phyloP scores from a whole-genome alignment of 1,140 invertebrate species.

The Trinorchestia longiramus region DNA sequence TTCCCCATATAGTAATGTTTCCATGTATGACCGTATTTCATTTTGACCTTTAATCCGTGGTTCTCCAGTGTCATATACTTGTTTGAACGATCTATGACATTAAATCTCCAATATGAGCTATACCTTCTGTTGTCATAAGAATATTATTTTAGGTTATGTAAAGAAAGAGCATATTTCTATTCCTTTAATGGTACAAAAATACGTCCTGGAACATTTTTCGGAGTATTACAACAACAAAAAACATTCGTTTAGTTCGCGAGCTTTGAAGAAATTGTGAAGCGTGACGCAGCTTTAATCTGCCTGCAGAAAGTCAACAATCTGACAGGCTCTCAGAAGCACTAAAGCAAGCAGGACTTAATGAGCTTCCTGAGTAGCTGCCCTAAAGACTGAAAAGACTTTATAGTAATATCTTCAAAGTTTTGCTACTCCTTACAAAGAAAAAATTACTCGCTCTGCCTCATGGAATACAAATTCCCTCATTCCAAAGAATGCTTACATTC shows the following conservation, averaged over 20 bases:
- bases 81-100: too few species aligned
- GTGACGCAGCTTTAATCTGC: not conserved
- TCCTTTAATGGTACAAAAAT: too few species aligned
- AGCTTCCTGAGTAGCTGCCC: conserved; percentile 14
- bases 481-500: not conserved
- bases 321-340: not conserved
- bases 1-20: too few species aligned
- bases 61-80: too few species aligned
- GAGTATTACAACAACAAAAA: too few species aligned
- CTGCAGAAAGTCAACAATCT: not conserved
- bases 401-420: not conserved
- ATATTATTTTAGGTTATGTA: too few species aligned
- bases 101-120: too few species aligned
- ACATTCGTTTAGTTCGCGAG: not conserved
- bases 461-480: not conserved
- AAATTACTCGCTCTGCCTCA: not conserved
- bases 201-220: too few species aligned
- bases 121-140: too few species aligned
- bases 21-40: too few species aligned
- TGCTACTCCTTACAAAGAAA: not conserved
- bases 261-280: not conserved
- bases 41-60: too few species aligned
- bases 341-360: conserved; percentile 15
- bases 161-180: too few species aligned
- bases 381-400: not conserved